Conservation (phyloP, 2,797 vertebrate species). For the Mus minutoides region DNA sequence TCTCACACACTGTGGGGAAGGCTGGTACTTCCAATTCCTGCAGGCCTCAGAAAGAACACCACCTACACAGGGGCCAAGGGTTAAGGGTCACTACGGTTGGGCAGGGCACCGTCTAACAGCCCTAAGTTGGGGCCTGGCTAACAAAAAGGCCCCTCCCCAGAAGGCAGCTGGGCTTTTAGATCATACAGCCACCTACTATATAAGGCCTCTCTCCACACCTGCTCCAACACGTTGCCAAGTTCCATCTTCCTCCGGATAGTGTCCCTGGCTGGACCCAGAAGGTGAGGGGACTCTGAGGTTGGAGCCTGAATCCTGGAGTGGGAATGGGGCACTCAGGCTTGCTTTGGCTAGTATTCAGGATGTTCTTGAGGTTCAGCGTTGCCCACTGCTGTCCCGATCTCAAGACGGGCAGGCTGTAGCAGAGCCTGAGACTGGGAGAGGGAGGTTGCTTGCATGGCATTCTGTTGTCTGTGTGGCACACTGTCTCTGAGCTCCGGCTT, state of each 20-base stretch:
- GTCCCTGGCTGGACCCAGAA: neutral
- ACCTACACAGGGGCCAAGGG: neutral
- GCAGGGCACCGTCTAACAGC: neutral
- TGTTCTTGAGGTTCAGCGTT: neutral
- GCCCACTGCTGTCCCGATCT: rapidly evolving
- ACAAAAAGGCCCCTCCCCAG: neutral
- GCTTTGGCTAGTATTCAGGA: neutral
- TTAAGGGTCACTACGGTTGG: neutral
- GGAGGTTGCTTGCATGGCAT: rapidly evolving
- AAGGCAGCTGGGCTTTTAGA: neutral
- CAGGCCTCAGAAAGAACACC: neutral
- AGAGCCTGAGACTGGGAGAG: rapidly evolving
- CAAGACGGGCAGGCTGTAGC: neutral
- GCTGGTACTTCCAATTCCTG: neutral
- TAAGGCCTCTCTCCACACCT: neutral
- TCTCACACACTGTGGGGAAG: neutral
- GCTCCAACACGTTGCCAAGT: neutral
- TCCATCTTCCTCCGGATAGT: neutral
- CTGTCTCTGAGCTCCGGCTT: neutral
- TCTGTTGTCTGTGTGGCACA: neutral
- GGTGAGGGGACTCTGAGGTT: neutral
- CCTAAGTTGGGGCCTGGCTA: neutral
- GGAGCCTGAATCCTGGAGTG: neutral
- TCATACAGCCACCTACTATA: neutral
- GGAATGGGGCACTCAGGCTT: neutral